These are phyloP conservation scores for Mus pahari DNA, from an alignment of 2,113 vertebrate genomes.

Conservation along the genomic window DNA sequence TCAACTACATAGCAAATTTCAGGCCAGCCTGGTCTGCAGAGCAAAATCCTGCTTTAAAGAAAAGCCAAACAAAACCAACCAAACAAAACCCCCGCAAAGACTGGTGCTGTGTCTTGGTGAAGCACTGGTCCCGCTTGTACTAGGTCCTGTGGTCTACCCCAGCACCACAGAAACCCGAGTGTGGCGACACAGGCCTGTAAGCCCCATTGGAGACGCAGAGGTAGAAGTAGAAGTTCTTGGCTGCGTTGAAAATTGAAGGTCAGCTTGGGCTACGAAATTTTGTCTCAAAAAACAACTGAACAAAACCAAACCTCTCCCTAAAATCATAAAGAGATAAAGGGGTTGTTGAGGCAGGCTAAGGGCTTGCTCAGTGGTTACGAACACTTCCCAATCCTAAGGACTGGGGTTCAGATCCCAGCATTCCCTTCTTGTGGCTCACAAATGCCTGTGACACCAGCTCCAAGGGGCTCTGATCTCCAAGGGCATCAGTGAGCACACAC, in stretches of 20 bases:
- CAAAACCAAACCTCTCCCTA: not conserved
- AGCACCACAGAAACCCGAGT: not conserved
- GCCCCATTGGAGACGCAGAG: not conserved
- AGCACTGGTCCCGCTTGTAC: rapidly evolving
- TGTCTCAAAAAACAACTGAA: not conserved
- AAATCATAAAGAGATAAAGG: not conserved
- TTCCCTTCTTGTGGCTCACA: not conserved
- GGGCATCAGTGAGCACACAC: not conserved
- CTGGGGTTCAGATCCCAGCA: not conserved
- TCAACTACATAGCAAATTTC: not conserved
- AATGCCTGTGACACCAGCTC: not conserved
- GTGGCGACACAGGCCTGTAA: not conserved
- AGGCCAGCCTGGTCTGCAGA: not conserved
- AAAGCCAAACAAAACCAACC: not conserved
- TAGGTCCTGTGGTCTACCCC: too few relatives aligned
- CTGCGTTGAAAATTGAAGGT: not conserved
- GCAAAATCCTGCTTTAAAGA: not conserved
- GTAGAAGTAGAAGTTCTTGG: not conserved
- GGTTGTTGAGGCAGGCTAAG: not conserved
- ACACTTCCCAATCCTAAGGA: not conserved
- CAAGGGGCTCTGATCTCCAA: not conserved
- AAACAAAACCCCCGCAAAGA: not conserved
- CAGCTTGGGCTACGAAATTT: not conserved
- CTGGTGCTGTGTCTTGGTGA: not conserved
- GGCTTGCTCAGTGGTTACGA: not conserved